These are phyloP conservation scores for Anthoscopus minutus DNA, from an alignment of 2,113 vertebrate genomes.

Conservation along the genomic window DNA sequence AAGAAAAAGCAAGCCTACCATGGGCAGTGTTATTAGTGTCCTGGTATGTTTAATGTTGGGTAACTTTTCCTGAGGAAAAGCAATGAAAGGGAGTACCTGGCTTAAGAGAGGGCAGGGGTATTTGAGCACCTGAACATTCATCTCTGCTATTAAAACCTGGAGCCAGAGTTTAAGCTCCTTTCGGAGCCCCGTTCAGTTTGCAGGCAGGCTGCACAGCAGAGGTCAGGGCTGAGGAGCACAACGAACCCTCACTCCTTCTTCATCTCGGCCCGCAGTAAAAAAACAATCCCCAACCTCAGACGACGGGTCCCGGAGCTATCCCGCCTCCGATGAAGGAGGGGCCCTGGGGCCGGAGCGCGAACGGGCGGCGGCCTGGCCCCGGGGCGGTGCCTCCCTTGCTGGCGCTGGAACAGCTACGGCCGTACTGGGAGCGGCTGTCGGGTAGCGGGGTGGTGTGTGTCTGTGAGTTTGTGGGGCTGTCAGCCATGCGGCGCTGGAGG, in stretches of 20 bases:
- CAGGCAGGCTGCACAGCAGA: not conserved
- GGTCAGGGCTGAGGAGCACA: accelerated
- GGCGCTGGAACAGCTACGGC: not conserved
- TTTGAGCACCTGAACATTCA: accelerated
- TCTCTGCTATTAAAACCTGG: not conserved
- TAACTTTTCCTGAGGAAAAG: not conserved
- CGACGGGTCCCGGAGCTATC: accelerated
- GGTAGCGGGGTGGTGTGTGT: not conserved
- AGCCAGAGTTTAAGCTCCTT: not conserved
- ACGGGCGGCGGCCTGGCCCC: too few species aligned
- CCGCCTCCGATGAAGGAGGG: too few species aligned
- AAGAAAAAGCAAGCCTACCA: not conserved
- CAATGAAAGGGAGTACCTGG: not conserved
- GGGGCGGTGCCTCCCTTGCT: not conserved
- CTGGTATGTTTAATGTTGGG: not conserved
- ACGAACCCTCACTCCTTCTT: accelerated
- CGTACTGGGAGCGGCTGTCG: accelerated
- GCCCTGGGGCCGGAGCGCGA: not conserved
- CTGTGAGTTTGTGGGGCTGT: not conserved
- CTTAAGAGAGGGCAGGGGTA: accelerated
- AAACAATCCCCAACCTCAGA: accelerated
- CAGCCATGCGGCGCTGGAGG: not conserved
- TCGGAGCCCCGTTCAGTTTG: accelerated
- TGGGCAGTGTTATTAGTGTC: too few species aligned
- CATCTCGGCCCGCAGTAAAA: accelerated